Evolutionary conservation across 2,888 invertebrate genomes (phyloP), one percentile per base, ranked within the genome.

Genomic region (Drosophila neotestacea): DNA sequence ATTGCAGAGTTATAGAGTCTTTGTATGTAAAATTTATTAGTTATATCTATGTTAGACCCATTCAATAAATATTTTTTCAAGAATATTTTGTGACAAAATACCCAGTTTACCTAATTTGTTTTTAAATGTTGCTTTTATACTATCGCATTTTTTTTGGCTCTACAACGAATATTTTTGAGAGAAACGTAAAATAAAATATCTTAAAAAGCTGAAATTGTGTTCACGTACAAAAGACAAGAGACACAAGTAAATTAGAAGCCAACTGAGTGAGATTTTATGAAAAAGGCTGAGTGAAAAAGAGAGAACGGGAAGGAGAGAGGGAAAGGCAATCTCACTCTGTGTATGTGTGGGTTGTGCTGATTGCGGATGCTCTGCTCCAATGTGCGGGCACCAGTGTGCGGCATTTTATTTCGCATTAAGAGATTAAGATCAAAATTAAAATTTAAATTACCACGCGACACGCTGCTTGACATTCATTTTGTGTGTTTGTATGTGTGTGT

Each of bases 351-450:
- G 63, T 47, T 42, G 54, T 27, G 41, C 59, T 70, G 70, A 73
- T 73, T 73, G 75, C 71, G 75, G 58, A 67, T 79, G 74, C 70
- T 73, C 46, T 54, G 74, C 65, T 56, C 44, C 36, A 55, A 54
- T 32, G 61, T 38, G 52, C 48, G 89, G 88, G 77, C 90, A 90
- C 90, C 91, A 91, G 91, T 91, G 91, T 88, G 88, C 89, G 89
- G 90, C 91, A 91, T 91, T 92, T 92, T 90, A 92, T 91, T 91
- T 91, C 90, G 91, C 91, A 91, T 91, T 92, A 91, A 91, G 92
- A 91, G 91, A 91, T 91, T 91, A 91, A 92, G 91, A 92, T 92
- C 92, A 91, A 91, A 92, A 91, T 91, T 91, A 91, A 91, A 91
- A 92, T 91, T 92, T 92, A 91, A 92, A 91, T 91, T 91, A 91